These are phyloP conservation scores for Drosophila sordidula DNA, from an alignment of 2,888 invertebrate species.

Conservation along the genomic window DNA sequence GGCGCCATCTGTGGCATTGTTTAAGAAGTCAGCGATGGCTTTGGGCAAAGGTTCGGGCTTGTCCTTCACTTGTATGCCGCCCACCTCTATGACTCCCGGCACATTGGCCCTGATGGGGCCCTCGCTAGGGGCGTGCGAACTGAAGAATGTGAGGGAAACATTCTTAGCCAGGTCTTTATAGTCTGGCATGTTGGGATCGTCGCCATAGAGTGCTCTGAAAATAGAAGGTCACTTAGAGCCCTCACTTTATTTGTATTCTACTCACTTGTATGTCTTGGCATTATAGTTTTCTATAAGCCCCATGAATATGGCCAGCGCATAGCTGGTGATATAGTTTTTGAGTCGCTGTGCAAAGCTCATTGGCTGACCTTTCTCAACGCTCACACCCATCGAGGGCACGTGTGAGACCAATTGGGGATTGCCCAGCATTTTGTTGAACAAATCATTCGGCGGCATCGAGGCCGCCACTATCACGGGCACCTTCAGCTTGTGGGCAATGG, in stretches of 20 bases:
- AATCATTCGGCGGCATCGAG: slow-evolving; percentile 49
- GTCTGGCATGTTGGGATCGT: slow-evolving; percentile 66
- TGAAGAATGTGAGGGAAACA: slow-evolving; percentile 77
- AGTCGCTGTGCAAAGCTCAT: slow-evolving; percentile 63
- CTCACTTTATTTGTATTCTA: too few relatives aligned
- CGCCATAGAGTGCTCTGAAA: slow-evolving; percentile 50
- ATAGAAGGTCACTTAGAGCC: too few relatives aligned
- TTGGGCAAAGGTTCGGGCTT: slow-evolving; percentile 78
- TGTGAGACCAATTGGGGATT: slow-evolving; percentile 70
- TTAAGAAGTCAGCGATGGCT: slow-evolving; percentile 80
- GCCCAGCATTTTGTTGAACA: slow-evolving; percentile 63
- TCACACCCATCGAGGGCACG: slow-evolving; percentile 57
- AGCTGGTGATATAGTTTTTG: slow-evolving; percentile 33
- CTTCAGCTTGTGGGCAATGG: slow-evolving; percentile 77
- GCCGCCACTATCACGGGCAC: slow-evolving; percentile 71
- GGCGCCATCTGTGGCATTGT: slow-evolving; percentile 84
- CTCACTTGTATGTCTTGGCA: slow-evolving; percentile 48
- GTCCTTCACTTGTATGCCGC: slow-evolving; percentile 83
- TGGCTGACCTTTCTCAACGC: slow-evolving; percentile 31
- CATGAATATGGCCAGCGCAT: slow-evolving; percentile 14
- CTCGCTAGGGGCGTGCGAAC: slow-evolving; percentile 75
- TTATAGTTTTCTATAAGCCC: slow-evolving; percentile 14
- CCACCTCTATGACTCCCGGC: slow-evolving; percentile 81
- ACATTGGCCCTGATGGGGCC: slow-evolving; percentile 80
- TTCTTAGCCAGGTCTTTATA: slow-evolving; percentile 72